Conservation (phyloP, 2,888 invertebrate genomes). For the Agonum fuliginosum region DNA sequence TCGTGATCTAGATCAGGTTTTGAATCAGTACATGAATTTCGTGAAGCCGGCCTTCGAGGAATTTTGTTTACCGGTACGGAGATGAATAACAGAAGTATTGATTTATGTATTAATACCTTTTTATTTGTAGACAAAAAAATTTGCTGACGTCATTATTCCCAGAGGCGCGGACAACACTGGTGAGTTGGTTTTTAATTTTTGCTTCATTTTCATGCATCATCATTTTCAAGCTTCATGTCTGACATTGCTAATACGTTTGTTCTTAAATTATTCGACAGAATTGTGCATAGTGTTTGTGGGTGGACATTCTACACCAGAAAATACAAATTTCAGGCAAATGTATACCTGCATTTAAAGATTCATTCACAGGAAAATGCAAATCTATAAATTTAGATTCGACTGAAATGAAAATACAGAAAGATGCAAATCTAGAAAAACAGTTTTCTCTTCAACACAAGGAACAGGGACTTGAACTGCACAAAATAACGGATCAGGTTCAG, state of each 20-base stretch:
- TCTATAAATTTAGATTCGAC: too few relatives aligned
- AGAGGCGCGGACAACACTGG: constrained; percentile 98
- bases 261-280: background rate
- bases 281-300: too few relatives aligned
- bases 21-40: constrained; percentile 97
- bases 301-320: too few relatives aligned
- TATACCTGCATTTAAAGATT: too few relatives aligned
- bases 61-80: constrained; percentile 94
- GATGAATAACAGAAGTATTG: constrained; percentile 9
- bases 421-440: too few relatives aligned
- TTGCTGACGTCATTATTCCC: constrained; percentile 99
- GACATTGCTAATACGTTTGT: background rate
- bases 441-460: too few relatives aligned
- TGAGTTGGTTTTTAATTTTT: constrained; percentile 72
- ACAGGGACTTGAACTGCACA: too few relatives aligned
- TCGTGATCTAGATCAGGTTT: constrained; percentile 93
- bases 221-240: constrained; percentile 36
- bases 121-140: constrained; percentile 96
- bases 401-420: too few relatives aligned
- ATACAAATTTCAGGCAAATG: too few relatives aligned
- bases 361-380: too few relatives aligned
- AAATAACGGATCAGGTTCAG: too few relatives aligned
- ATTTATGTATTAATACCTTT: constrained; percentile 63
- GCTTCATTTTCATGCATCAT: constrained; percentile 1
- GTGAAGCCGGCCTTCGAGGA: constrained; percentile 99